Conservation (phyloP, 1,140 invertebrate genomes). For the Psix sp. region DNA sequence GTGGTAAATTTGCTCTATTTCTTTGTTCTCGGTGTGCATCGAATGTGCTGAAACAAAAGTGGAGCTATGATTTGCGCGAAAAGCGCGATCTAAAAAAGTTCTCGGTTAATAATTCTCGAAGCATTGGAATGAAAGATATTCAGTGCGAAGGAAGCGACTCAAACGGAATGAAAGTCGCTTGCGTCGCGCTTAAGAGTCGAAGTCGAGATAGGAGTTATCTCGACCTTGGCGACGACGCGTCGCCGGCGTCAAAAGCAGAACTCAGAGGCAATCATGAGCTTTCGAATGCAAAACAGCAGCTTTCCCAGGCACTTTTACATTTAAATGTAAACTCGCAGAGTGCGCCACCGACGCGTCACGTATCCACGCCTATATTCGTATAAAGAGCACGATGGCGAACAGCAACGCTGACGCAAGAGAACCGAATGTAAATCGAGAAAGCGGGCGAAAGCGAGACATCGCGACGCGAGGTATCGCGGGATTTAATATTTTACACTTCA, state of each 20-base stretch:
- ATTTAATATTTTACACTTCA: slow-evolving; percentile 78
- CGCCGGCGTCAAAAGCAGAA: slow-evolving; percentile 74
- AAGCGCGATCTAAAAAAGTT: slow-evolving; percentile 33
- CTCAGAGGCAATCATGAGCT: slow-evolving; percentile 78
- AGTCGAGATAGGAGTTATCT: slow-evolving; percentile 40
- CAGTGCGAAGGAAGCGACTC: slow-evolving; percentile 26
- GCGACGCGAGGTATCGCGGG: slow-evolving; percentile 53
- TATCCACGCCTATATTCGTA: slow-evolving; percentile 60
- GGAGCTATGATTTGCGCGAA: slow-evolving; percentile 1
- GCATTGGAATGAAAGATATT: slow-evolving; percentile 48
- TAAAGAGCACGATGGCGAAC: slow-evolving; percentile 58
- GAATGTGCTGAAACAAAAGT: background rate
- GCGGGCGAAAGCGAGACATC: slow-evolving; percentile 53
- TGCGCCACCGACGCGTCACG: slow-evolving; percentile 54
- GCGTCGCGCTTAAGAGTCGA: slow-evolving; percentile 50
- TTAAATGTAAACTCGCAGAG: slow-evolving; percentile 77
- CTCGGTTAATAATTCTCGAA: slow-evolving; percentile 38
- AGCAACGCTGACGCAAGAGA: slow-evolving; percentile 49
- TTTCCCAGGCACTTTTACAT: slow-evolving; percentile 76
- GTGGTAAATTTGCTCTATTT: too few relatives aligned
- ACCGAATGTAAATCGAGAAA: slow-evolving; percentile 55
- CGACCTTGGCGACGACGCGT: slow-evolving; percentile 44
- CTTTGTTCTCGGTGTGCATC: too few relatives aligned
- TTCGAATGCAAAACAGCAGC: slow-evolving; percentile 78
- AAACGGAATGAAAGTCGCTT: slow-evolving; percentile 47